Conservation (phyloP, 30 jellyfish, hydroid and myxozoan species). For the Sanderia malayensis region DNA sequence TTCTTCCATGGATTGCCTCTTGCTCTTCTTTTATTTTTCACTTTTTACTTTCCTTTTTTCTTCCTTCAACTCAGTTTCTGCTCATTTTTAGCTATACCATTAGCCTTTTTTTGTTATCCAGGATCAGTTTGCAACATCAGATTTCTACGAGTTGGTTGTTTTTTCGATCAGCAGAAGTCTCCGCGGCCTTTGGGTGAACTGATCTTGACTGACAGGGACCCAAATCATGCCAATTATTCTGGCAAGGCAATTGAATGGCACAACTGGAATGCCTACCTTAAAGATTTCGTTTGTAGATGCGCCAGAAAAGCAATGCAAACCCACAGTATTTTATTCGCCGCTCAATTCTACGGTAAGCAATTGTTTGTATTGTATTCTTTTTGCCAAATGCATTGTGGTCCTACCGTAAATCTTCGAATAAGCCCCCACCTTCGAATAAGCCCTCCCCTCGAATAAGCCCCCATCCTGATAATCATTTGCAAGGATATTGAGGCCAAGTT, state of each 20-base stretch:
- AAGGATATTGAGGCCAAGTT: no score
- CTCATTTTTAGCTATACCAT: neutral
- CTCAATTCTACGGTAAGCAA: constrained; percentile 67
- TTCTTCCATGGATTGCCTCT: neutral
- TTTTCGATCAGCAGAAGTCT: constrained; percentile 40
- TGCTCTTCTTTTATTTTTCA: neutral
- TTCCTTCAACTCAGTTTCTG: neutral
- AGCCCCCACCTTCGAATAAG: no score
- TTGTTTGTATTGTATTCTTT: neutral
- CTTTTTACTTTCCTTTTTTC: neutral
- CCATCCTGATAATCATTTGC: no score
- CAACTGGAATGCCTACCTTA: constrained; percentile 52
- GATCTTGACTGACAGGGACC: constrained; percentile 57
- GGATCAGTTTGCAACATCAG: constrained; percentile 28
- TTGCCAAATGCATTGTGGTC: no score
- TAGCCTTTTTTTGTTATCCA: no score
- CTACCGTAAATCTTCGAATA: no score
- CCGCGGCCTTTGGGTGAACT: constrained; percentile 78
- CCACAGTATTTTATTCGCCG: constrained; percentile 7
- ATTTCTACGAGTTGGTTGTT: constrained; percentile 66
- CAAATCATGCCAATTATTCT: constrained; percentile 34
- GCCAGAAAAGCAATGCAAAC: constrained; percentile 45
- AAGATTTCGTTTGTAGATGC: constrained; percentile 67
- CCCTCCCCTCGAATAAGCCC: no score
- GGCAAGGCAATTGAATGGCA: constrained; percentile 45